Evolutionary conservation across 2,797 vertebrate species (phyloP).

Genomic region (Tragopan temminckii): DNA sequence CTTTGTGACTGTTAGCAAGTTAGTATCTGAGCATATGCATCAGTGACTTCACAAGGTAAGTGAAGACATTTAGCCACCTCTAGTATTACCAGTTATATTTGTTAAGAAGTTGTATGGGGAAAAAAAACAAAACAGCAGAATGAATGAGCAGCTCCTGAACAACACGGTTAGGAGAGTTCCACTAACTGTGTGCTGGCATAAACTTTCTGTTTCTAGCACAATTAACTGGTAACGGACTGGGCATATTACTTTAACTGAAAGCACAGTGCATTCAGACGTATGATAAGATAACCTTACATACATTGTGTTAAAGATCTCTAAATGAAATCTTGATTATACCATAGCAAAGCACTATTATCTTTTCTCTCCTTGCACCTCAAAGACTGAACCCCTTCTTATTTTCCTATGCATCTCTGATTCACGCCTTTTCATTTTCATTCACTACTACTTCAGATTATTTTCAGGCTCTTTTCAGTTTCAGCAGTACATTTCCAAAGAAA

Average conservation of each 20-base stretch:
- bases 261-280: neutral
- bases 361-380: neutral
- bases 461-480: neutral
- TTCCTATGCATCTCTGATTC: neutral
- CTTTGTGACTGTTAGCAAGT: neutral
- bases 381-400: neutral
- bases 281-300: accelerated
- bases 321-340: too few species aligned
- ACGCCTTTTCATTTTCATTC: neutral
- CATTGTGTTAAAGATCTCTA: accelerated
- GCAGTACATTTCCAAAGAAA: neutral
- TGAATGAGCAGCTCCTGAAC: neutral
- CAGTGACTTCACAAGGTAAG: neutral
- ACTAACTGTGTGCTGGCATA: neutral
- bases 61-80: neutral
- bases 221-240: neutral
- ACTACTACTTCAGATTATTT: neutral
- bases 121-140: neutral
- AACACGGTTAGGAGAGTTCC: neutral
- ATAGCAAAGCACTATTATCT: neutral
- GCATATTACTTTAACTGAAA: neutral
- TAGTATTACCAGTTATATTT: neutral
- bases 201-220: neutral
- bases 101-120: neutral
- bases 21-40: accelerated